Percentiles rank a stretch among this genome's conserved stretches.
phyloP scores from a whole-genome alignment of 92 coral and sea anemone genomes.

The Nematostella vectensis region DNA sequence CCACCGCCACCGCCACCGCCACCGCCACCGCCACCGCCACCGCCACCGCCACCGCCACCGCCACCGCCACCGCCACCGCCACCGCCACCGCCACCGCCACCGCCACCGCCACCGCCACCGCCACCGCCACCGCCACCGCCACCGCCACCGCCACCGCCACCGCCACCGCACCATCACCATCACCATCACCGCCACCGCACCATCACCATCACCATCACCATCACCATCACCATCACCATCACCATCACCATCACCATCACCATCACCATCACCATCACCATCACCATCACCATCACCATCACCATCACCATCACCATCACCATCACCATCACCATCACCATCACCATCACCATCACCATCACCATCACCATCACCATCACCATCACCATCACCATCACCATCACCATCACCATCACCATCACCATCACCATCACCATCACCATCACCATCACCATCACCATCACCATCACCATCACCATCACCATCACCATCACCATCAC shows the following conservation, averaged over 20 bases:
- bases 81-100: conserved; percentile 7
- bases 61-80: conserved; percentile 6
- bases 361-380: no score
- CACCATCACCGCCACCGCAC: no score
- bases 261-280: conserved; percentile 3
- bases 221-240: conserved; percentile 1
- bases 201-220: conserved; percentile 13
- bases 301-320: background rate
- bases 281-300: background rate
- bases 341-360: conserved; percentile 1
- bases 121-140: conserved; percentile 8
- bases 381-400: no score
- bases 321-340: background rate
- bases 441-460: no score
- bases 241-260: background rate
- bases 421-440: no score
- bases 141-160: background rate
- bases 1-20: conserved; percentile 10
- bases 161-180: no score
- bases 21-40: conserved; percentile 1
- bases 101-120: background rate
- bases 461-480: no score
- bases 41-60: conserved; percentile 5
- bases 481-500: no score
- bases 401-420: no score